Base-by-base conservation (phyloP, 2,888 invertebrate species). In the Prosopocoilus inquinatus region DNA sequence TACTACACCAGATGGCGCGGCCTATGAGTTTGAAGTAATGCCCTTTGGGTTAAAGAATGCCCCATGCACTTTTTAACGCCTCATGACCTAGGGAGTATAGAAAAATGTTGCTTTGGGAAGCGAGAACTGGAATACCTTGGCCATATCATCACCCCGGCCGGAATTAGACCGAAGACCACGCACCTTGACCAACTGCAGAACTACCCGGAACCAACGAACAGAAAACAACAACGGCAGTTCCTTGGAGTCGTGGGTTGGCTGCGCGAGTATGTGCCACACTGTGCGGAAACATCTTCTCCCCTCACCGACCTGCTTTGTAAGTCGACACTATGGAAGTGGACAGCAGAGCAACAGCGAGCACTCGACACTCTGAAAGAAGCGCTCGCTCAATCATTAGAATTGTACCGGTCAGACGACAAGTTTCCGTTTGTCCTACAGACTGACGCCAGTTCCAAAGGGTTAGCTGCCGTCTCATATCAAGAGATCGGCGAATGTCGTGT, bases 191-290 rank as follows among this genome's bases (percentile, higher is more conserved):
- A 36, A 7, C 28, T 58, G 2, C 36, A 34, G 9, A 33, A 16
- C 3, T 7, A 46, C 7, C 7, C 34, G 1, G 34, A n/a, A 2
- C 49, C 59, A 1, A 33, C 9, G 5, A 51, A 43, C n/a, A 44
- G 38, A 1, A 57, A 55, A n/a, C 34, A 45, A 8, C 33, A 57
- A 3, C 16, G 56, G 1, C 11, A 12, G 2, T 60, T 55, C 36
- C 39, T 69, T 9, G 68, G 68, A 0, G 39, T 60, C 3, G 50
- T 60, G 9, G 60, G 62, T n/a, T 70, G 68, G 61, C 53, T 67
- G 4, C 54, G 66, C 2, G 64, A 65, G 13, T 70, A 64, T 38
- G 47, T 70, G 0, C 64, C 64, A 0, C 48, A 60, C n/a, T 62
- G 61, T 32, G 54, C 63, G 0, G 57, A 55, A 4, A 51, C 62